Base-by-base conservation (phyloP, 2,113 vertebrate species). In the Australoheros scitulus region DNA sequence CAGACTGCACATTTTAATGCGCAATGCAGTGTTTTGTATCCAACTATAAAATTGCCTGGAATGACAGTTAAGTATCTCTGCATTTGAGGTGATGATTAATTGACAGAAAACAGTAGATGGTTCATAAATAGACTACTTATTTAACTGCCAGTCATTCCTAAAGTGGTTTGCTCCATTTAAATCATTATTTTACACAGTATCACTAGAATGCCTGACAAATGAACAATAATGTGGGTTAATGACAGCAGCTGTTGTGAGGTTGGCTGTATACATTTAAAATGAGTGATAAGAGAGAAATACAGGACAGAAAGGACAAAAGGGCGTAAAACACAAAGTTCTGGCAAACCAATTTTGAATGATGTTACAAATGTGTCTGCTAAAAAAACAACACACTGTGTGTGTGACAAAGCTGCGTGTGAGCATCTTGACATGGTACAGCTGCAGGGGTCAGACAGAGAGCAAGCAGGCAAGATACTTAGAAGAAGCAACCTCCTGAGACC, bases 71-170 rank as follows among this genome's bases (percentile, higher is more conserved):
- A 13, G 65, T 17, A 72, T 52, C 65, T 72, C 43, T 72, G 43
- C 50, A 26, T 10, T 72, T 43, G 65, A 70, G 20, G 43, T 72
- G 43, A 52, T 72, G 17, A 52, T 52, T 72, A 11, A 26, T 41
- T 52, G 43, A 43, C 43, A 52, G 65, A 72, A 20, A 72, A 72
- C 24, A 76, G 34, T 59, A 41, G 22, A 58, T 43, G 74, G 56
- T 41, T 76, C 56, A 76, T 76, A 59, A 76, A 76, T 59, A 76
- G 41, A 36, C 36, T 43, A 76, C 56, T 59, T 7, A 36, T 20
- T 75, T 75, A 75, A 57, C 18, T 26, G 24, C 9, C n/a, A 29
- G 36, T 29, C 36, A 76, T 76, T 43, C 59, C n/a, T 26, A 59
- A 76, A 41, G 56, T 29, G 29, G 55, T 59, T 24, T 26, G 15